Evolutionary conservation across 2,113 vertebrate species (phyloP).

Genomic region (Bujurquina vittata): DNA sequence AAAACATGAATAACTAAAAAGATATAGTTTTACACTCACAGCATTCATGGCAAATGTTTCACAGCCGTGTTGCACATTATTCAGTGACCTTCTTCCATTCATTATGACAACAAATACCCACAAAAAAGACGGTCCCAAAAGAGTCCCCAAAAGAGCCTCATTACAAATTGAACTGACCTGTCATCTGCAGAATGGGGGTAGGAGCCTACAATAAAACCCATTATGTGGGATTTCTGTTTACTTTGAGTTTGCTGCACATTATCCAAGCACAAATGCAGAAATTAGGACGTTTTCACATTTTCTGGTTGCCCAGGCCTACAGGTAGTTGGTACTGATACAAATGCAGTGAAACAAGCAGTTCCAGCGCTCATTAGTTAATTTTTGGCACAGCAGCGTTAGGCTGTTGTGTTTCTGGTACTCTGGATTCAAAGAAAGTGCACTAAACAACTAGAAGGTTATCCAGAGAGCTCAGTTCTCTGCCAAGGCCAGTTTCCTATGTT

Average conservation of each 20-base stretch:
- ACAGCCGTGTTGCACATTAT: background rate
- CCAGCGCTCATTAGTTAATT: slow-evolving; percentile 1
- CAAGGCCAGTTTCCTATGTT: fast-evolving
- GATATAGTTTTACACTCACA: fast-evolving
- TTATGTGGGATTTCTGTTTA: slow-evolving; percentile 6
- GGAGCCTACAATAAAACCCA: background rate
- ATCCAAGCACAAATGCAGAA: background rate
- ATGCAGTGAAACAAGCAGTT: background rate
- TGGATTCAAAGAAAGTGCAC: slow-evolving; percentile 2
- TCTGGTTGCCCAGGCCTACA: background rate
- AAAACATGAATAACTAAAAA: fast-evolving
- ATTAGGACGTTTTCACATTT: background rate
- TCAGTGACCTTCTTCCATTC: background rate
- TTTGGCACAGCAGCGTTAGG: background rate
- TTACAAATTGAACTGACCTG: background rate
- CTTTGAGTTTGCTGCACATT: background rate
- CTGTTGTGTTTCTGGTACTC: background rate
- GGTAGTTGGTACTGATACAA: background rate
- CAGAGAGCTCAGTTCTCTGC: background rate
- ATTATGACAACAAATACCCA: background rate
- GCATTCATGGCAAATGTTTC: background rate
- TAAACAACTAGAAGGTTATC: background rate
- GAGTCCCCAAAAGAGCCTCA: background rate
- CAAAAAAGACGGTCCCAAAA: slow-evolving; percentile 2
- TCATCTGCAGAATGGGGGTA: background rate